Percentiles rank a stretch among this genome's conserved stretches.
These are phyloP conservation scores for Heliopora coerulea DNA, from an alignment of 92 coral and sea anemone genomes.

Conservation along the genomic window DNA sequence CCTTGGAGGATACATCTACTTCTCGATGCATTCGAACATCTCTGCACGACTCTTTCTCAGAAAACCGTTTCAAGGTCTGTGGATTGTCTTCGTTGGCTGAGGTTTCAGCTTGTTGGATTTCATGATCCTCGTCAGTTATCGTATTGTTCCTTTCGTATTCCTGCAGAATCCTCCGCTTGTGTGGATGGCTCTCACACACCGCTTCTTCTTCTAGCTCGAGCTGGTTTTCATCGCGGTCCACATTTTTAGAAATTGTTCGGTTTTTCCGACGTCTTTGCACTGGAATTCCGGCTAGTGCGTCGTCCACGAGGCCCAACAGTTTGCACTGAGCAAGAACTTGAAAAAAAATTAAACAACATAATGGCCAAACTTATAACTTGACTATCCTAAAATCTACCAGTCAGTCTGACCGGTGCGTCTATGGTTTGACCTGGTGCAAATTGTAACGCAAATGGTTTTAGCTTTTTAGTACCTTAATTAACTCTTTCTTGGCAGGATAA, in stretches of 20 bases:
- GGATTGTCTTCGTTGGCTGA: background rate
- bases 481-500: too few relatives aligned
- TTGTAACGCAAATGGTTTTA: too few relatives aligned
- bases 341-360: too few relatives aligned
- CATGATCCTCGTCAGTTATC: background rate
- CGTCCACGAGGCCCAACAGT: conserved; percentile 78
- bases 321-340: conserved; percentile 66
- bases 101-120: background rate
- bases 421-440: too few relatives aligned
- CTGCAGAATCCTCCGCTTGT: background rate
- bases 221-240: background rate
- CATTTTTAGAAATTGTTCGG: background rate
- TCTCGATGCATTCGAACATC: background rate
- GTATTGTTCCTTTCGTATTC: background rate
- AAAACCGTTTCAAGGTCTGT: background rate
- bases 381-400: too few relatives aligned
- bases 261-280: conserved; percentile 57
- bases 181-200: background rate
- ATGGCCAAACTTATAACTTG: too few relatives aligned
- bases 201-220: background rate
- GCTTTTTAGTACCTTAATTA: too few relatives aligned
- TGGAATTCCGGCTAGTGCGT: conserved; percentile 45
- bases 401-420: too few relatives aligned
- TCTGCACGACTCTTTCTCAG: background rate
- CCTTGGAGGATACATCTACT: background rate